Percentiles rank a stretch among this genome's conserved stretches.
Conservation (phyloP, 1,140 invertebrate species). For the Drosophila lowei region DNA sequence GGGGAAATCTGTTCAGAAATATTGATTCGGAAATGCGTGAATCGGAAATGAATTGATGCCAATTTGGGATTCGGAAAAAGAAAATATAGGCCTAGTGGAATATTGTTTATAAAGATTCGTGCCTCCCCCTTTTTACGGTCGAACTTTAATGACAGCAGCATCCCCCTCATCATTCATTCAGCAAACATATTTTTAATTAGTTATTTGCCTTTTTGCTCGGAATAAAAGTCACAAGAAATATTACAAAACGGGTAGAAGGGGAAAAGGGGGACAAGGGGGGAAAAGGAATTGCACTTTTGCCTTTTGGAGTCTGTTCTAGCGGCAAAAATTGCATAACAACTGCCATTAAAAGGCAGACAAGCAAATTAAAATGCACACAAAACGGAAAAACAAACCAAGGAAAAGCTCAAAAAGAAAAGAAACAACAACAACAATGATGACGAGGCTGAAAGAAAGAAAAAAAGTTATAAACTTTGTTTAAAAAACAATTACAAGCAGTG, state of each 20-base stretch:
- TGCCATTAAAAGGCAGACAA: conserved; percentile 77
- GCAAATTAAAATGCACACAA: conserved; percentile 69
- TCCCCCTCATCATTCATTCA: conserved; percentile 3
- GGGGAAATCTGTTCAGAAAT: too few relatives aligned
- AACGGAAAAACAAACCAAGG: conserved; percentile 14
- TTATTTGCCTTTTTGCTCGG: conserved; percentile 36
- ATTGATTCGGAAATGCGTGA: not conserved
- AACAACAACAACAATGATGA: conserved; percentile 36
- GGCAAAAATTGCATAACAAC: conserved; percentile 70
- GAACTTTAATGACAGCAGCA: conserved; percentile 38
- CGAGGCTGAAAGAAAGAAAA: conserved; percentile 7
- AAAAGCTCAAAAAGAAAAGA: conserved; percentile 27
- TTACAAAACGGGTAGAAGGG: conserved; percentile 1
- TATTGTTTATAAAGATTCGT: not conserved
- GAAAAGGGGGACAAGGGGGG: not conserved
- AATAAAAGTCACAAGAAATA: conserved; percentile 32
- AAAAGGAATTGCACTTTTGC: conserved; percentile 61
- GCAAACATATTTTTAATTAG: conserved; percentile 73
- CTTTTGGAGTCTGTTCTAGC: conserved; percentile 46
- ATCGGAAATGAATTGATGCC: too few relatives aligned
- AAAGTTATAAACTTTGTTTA: conserved; percentile 77
- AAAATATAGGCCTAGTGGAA: not conserved
- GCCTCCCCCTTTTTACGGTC: not conserved
- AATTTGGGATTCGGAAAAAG: not conserved
- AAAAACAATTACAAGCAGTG: conserved; percentile 71